phyloP scores from a whole-genome alignment of 2,113 vertebrate genomes.

The Chitala chitala region DNA sequence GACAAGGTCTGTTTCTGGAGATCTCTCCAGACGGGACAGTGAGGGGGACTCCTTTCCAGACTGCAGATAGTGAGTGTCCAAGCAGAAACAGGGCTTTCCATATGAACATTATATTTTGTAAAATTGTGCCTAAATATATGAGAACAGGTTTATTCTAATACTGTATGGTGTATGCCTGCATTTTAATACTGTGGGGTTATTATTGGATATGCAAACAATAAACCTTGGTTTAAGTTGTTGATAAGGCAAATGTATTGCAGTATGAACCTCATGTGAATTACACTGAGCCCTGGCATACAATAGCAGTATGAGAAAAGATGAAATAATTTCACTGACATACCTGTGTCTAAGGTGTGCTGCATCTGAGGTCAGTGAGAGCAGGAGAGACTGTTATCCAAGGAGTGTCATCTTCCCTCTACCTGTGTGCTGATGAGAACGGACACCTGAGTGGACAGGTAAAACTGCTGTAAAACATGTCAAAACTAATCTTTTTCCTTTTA shows the following conservation, averaged over 20 bases:
- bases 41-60: constrained; percentile 45
- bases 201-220: background rate
- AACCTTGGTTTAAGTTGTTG: background rate
- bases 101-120: too few relatives aligned
- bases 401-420: constrained; percentile 48
- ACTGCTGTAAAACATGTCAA: background rate
- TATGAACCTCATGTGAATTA: background rate
- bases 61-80: constrained; percentile 48
- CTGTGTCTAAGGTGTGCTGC: constrained; percentile 53
- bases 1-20: constrained; percentile 56
- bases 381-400: constrained; percentile 54
- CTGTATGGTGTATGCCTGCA: too few relatives aligned
- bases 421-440: constrained; percentile 54
- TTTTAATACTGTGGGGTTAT: too few relatives aligned
- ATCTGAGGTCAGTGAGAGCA: constrained; percentile 51
- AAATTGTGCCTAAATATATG: too few relatives aligned
- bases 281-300: too few relatives aligned
- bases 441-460: constrained; percentile 55
- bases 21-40: constrained; percentile 55
- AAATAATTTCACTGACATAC: background rate
- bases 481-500: too few relatives aligned
- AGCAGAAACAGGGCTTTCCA: background rate
- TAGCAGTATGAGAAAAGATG: background rate
- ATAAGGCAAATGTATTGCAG: background rate
- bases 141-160: too few relatives aligned